phyloP scores from a whole-genome alignment of 2,797 vertebrate species.

The Neomorphus geoffroyi region DNA sequence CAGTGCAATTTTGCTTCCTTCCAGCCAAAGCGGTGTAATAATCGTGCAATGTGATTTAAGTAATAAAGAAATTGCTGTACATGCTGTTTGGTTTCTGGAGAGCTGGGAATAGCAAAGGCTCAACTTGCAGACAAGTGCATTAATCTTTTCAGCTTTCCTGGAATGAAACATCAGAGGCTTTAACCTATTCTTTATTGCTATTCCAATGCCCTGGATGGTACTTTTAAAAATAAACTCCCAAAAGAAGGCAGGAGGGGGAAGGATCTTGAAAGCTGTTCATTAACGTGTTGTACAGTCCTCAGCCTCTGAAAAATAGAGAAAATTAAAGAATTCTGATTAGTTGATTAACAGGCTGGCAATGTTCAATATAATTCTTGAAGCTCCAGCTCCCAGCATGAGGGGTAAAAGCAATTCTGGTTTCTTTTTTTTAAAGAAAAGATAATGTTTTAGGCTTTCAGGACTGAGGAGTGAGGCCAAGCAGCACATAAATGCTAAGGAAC shows the following conservation, averaged over 20 bases:
- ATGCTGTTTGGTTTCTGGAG: background rate
- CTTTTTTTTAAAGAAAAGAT: background rate
- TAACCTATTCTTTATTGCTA: conserved; percentile 50
- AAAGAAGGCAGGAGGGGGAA: conserved; percentile 6
- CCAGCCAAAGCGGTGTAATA: background rate
- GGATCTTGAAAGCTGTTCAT: background rate
- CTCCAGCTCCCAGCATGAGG: background rate
- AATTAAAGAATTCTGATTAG: background rate
- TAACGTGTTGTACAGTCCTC: background rate
- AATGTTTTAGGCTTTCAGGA: background rate
- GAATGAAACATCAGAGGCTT: conserved; percentile 42
- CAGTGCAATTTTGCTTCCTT: background rate
- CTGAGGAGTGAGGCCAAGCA: background rate
- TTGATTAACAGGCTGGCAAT: background rate
- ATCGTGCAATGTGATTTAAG: conserved; percentile 2
- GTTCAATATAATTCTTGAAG: background rate
- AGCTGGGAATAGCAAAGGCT: conserved; percentile 40
- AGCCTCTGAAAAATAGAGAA: background rate
- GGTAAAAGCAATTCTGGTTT: background rate
- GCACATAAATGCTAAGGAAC: background rate
- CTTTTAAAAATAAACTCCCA: conserved; percentile 60
- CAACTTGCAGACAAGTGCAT: conserved; percentile 41
- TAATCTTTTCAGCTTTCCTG: conserved; percentile 52
- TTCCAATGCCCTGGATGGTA: conserved; percentile 41
- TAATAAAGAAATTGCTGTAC: conserved; percentile 36